Base-by-base conservation (phyloP, 2,888 invertebrate species). In the Hoplodrina blanda region DNA sequence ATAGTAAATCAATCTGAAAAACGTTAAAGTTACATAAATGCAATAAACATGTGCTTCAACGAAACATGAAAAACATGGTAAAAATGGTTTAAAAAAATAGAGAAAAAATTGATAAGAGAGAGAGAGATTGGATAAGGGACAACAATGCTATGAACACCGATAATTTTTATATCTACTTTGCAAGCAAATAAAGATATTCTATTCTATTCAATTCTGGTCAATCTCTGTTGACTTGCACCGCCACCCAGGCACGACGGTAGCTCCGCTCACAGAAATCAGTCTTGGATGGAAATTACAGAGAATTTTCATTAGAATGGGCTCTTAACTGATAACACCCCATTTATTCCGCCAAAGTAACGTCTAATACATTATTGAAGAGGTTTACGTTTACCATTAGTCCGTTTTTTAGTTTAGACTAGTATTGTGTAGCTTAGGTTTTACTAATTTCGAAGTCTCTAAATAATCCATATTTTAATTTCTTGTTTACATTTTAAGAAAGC, bases 271-370 rank as follows among this genome's bases (percentile, higher is more conserved):
- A 83, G 84, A 85, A 87, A 87, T 88, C 87, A 82, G 85, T 87
- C 86, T 86, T 75, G 76, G 80, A 84, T 85, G 76, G 81, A 81
- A 86, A 87, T 86, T 85, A 85, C 86, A 81, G 74, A 85, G 86
- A 86, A 82, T 85, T 88, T 88, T 88, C 87, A 88, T 89, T 89
- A 87, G 81, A 85, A 80, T 78, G 67, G 75, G 72, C 85, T 78
- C 78, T 78, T 81, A 85, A 88, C 81, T 80, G 87, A 88, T 87
- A 83, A 86, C 84, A 69, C 52, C 64, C 77, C 80, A 87, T 88
- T 87, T 80, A 82, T 86, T 87, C 74, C 62, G 57, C n/a, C 52
- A 54, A 83, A 83, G 83, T 71, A 71, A 59, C 68, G 54, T 33
- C 65, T 69, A 67, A 76, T 71, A 80, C 54, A 68, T 84, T 76